phyloP scores from a whole-genome alignment of 2,888 invertebrate species.

The Amblyjoppa fuscipennis region DNA sequence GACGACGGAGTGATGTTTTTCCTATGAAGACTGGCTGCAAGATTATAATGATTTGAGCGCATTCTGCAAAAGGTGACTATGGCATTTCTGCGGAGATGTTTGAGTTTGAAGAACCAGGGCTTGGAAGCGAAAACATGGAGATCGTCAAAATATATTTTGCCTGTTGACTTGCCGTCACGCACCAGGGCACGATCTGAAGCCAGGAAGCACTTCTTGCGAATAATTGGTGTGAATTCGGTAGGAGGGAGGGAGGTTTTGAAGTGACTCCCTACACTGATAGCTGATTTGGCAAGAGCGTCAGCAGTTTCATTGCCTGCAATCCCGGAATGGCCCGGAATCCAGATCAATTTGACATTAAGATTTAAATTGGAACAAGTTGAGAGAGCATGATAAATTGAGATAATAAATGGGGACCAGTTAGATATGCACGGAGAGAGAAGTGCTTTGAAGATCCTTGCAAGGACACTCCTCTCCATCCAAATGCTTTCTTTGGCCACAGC shows the following conservation, averaged over 20 bases:
- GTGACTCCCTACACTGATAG: not conserved
- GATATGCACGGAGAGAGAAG: not conserved
- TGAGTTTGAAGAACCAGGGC: not conserved
- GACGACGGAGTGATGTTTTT: not conserved
- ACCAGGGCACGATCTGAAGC: too few relatives aligned
- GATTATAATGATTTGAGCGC: constrained; percentile 7
- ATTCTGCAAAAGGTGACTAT: not conserved
- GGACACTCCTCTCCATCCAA: not conserved
- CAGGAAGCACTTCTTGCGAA: not conserved
- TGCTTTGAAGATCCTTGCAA: not conserved
- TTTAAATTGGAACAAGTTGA: not conserved
- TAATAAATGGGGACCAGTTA: not conserved
- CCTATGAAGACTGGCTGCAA: not conserved
- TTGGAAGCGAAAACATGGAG: not conserved
- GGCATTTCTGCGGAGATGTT: not conserved
- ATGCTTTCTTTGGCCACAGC: constrained; percentile 13
- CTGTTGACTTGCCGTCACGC: too few relatives aligned
- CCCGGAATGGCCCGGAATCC: not conserved
- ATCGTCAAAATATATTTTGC: too few relatives aligned
- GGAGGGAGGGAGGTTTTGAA: not conserved
- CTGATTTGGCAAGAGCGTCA: not conserved
- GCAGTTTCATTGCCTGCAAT: constrained; percentile 2
- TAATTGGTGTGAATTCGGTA: not conserved
- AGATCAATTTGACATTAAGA: not conserved
- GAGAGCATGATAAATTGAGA: not conserved